Percentiles rank a stretch among this genome's conserved stretches.
These are phyloP conservation scores for Anomalospiza imberbis DNA, from an alignment of 2,797 vertebrate genomes.

Conservation along the genomic window DNA sequence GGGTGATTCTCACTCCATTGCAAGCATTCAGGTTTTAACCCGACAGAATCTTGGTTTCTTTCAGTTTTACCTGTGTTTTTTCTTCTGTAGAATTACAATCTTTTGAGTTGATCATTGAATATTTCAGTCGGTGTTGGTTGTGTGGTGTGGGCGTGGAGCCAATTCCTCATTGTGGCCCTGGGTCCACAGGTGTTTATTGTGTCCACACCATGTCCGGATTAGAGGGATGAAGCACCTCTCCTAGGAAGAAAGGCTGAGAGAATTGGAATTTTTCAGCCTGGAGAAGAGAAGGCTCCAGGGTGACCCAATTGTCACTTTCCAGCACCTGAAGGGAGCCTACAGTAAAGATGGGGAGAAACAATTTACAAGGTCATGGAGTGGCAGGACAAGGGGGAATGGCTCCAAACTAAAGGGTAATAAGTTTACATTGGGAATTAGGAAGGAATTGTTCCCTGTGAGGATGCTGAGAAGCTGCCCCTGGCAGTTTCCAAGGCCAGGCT, in stretches of 20 bases:
- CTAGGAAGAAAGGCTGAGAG: neutral
- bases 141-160: neutral
- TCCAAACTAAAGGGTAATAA: neutral
- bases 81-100: neutral
- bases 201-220: too few relatives aligned
- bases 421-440: too few relatives aligned
- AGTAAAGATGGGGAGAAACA: too few relatives aligned
- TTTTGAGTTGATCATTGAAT: neutral
- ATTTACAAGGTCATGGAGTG: neutral
- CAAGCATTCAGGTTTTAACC: neutral
- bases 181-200: neutral
- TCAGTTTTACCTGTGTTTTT: neutral
- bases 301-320: neutral
- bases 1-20: neutral
- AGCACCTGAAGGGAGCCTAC: neutral
- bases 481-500: accelerated
- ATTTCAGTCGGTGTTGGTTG: neutral
- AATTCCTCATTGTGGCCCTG: neutral
- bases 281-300: neutral
- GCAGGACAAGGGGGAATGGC: neutral
- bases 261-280: neutral
- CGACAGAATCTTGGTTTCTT: accelerated
- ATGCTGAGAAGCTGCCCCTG: neutral
- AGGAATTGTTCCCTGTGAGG: neutral
- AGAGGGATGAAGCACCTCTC: neutral